Evolutionary conservation across 1,140 invertebrate species (phyloP).

Genomic region (Lysiphlebus fabarum): DNA sequence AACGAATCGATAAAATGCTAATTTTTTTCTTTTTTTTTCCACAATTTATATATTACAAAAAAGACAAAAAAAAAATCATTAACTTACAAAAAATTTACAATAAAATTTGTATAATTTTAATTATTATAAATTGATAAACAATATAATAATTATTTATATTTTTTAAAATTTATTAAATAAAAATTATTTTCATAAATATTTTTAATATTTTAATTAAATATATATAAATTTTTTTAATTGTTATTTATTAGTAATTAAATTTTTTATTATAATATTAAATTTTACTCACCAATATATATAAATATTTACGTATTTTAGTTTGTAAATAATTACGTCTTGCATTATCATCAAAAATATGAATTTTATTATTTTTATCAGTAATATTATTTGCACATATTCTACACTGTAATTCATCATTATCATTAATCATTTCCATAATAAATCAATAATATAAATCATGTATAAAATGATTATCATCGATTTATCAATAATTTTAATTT

Average conservation of each 20-base stretch:
- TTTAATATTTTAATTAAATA: background rate
- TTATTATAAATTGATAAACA: no score
- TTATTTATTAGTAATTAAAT: background rate
- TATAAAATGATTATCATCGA: no score
- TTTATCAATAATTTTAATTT: no score
- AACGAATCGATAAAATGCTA: constrained; percentile 57
- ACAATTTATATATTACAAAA: no score
- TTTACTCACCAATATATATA: constrained; percentile 55
- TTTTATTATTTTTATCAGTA: constrained; percentile 37
- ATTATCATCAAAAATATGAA: constrained; percentile 57
- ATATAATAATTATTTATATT: no score
- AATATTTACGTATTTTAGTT: constrained; percentile 59
- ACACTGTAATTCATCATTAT: constrained; percentile 40
- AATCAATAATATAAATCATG: no score
- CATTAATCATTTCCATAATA: background rate
- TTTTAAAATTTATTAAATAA: no score
- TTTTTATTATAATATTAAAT: background rate
- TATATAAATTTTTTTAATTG: background rate
- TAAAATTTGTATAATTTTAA: no score
- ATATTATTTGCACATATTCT: constrained; percentile 57
- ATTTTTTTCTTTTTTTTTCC: constrained; percentile 40
- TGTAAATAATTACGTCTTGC: constrained; percentile 55
- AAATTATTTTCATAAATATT: no score
- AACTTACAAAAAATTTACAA: no score
- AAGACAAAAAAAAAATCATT: no score